Evolutionary conservation across 2,113 vertebrate species (phyloP).

Genomic region (Philantomba maxwellii): DNA sequence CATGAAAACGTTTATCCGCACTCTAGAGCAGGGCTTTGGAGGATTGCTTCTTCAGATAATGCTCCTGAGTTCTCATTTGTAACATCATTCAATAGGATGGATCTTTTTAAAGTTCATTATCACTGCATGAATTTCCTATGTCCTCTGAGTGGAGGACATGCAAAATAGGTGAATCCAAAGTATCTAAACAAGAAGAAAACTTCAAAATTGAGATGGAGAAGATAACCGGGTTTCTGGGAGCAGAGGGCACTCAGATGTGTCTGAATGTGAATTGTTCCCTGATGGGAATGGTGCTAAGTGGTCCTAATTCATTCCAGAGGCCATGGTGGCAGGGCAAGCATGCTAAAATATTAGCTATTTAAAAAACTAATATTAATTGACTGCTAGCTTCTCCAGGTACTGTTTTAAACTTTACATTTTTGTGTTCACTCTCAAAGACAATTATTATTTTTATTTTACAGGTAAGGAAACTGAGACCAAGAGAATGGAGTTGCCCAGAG

Average conservation of each 20-base stretch:
- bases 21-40: background rate
- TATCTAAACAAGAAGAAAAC: background rate
- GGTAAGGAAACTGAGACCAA: background rate
- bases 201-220: background rate
- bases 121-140: constrained; percentile 10
- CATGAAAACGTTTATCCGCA: background rate
- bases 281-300: background rate
- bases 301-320: background rate
- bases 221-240: background rate
- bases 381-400: background rate
- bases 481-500: background rate
- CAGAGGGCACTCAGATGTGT: background rate
- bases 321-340: rapidly evolving
- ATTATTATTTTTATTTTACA: background rate
- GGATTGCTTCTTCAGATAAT: background rate
- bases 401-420: background rate
- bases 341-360: background rate
- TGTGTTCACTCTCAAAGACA: background rate
- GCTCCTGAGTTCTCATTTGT: background rate
- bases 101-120: constrained; percentile 21
- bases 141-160: background rate
- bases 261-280: background rate
- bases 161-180: background rate
- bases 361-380: background rate
- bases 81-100: background rate